Evolutionary conservation across 1,140 invertebrate genomes (phyloP), one percentile per base, ranked within the genome.

Genomic region (Caenorhabditis remanei): DNA sequence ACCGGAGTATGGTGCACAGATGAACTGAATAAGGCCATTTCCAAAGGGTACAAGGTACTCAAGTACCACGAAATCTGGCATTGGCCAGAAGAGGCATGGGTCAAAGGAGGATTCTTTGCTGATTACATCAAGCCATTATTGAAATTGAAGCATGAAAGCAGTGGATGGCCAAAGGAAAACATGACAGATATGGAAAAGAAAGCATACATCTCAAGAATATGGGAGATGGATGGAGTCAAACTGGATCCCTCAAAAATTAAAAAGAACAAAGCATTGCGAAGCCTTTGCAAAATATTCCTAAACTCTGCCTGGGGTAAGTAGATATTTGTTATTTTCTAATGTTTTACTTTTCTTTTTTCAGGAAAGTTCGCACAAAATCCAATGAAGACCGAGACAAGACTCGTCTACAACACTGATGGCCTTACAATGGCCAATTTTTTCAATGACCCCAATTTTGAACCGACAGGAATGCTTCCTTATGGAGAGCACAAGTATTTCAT

Each of bases 281-380:
- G 24, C 32, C 14, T 63, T 9, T 8, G 21, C 6, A 63, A 63
- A 14, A 24, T 63, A 7, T 63, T 63, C 19, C 61, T 63, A 8
- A 63, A 63, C 32, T 63, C 61, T 2, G 61, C 61, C 6, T 63
- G 61, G 61, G 61, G 56, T 58, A 21, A 58, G 14, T 14, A 21
- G 13, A 19, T 58, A 19, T 58, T 1, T 58, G 6, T 16, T 7
- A 19, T 16, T 58, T 19, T n/a, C n/a, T 7, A 58, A 58, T 19
- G 8, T 19, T n/a, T 13, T 58, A 7, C 56, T 58, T 8, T 32
- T 2, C 32, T 58, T n/a, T n/a, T 58, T 58, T 58, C 56, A 58
- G 56, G 61, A 63, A 63, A 63, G 8, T 63, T 63, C 24, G 61
- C 24, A 8, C 61, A 63, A 40, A 63, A 63, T 7, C 61, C 61